Conservation (phyloP, 1,140 invertebrate genomes). For the Rhopalosiphum maidis region DNA sequence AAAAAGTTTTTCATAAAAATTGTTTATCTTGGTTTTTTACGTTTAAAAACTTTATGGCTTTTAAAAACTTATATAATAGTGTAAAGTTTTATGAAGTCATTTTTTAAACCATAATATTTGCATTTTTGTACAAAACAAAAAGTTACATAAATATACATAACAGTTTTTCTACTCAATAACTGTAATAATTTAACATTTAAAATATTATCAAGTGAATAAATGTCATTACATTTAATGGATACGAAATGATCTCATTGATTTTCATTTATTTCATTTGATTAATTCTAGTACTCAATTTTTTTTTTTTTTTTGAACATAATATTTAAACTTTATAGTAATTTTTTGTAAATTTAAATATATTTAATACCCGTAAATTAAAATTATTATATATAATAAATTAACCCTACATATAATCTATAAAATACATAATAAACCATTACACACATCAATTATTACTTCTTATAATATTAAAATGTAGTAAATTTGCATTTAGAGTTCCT, state of each 20-base stretch:
- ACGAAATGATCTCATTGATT: neutral
- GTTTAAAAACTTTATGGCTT: neutral
- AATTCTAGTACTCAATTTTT: neutral
- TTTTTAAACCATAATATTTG: neutral
- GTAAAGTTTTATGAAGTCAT: neutral
- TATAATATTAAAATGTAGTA: neutral
- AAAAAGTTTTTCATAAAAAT: neutral
- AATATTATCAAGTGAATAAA: neutral
- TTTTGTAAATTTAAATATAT: neutral
- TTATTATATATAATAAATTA: neutral
- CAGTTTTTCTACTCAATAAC: neutral
- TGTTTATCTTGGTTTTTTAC: neutral
- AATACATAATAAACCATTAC: too few species aligned
- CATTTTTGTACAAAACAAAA: neutral
- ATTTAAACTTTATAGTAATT: neutral
- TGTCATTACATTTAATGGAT: neutral
- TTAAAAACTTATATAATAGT: neutral
- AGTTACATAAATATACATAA: neutral
- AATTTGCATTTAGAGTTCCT: neutral
- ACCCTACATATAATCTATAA: too few species aligned
- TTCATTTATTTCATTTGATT: neutral
- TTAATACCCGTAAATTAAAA: neutral
- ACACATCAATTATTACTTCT: neutral
- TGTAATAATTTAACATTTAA: neutral
- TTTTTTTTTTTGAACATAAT: neutral